Base-by-base conservation (phyloP, 2,113 vertebrate species). In the Heloderma charlesbogerti region DNA sequence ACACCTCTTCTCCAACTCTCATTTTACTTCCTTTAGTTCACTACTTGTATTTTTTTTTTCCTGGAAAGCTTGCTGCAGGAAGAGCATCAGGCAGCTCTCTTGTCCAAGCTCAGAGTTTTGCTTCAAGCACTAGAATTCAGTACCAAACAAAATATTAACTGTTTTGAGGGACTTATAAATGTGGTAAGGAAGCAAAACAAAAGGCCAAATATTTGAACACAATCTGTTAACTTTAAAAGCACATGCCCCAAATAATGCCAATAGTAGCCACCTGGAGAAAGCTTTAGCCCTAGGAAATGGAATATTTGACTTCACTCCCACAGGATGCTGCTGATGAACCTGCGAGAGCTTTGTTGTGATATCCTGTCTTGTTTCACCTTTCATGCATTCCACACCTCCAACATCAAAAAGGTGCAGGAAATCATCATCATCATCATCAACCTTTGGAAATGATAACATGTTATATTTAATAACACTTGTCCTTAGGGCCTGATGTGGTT, bases 381-480 rank as follows among this genome's bases (percentile, higher is more conserved):
- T 84, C 27, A 7, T 89, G 31, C n/a, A 80, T 88, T n/a, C 13
- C 2, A 25, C 67, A 37, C 91, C 48, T 91, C 82, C 13, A 63
- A 63, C 2, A 92, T 25, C 25, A 13, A 9, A 78, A 91, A 20
- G 15, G 0, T 90, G 12, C 78, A 77, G 91, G 79, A 18, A 72
- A 37, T 40, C 57, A 71, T 54, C 84, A 88, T 69, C 79, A 69
- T 85, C 29, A 67, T 45, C n/a, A 82, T 60, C 13, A 74, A 37
- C 84, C 66, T 69, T 2, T 43, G 63, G 75, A 90, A 86, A 57
- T n/a, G 9, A 34, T 90, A 84, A 86, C 84, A 90, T 57, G 29
- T 45, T 54, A 43, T 86, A 80, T 90, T 71, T 86, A 86, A 90
- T 90, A 80, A 71, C 48, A 79, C 63, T 90, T 90, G 89, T 90